These are phyloP conservation scores for Chinchilla lanigera DNA, from an alignment of 2,113 vertebrate species.

Conservation along the genomic window DNA sequence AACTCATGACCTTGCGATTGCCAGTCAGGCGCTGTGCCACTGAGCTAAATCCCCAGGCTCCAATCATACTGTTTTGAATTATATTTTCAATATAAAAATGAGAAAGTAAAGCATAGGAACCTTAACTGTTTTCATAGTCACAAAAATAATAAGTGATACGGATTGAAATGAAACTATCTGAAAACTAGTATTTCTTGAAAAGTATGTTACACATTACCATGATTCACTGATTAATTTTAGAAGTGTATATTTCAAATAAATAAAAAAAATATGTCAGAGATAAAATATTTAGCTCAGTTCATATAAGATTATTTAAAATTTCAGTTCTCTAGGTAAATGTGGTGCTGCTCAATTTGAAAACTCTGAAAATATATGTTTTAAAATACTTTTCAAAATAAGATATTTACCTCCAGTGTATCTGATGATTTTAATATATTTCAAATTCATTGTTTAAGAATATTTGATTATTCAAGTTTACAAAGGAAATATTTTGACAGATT, in stretches of 20 bases:
- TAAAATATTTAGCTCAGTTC: background rate
- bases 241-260: background rate
- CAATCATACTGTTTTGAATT: background rate
- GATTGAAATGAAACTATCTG: background rate
- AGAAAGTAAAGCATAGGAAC: background rate
- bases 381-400: background rate
- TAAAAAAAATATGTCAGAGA: background rate
- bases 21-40: too few relatives aligned
- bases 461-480: background rate
- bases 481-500: background rate
- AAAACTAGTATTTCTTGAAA: background rate
- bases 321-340: background rate
- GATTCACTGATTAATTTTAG: background rate
- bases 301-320: background rate
- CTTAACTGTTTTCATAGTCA: background rate
- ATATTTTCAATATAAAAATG: background rate
- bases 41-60: too few relatives aligned
- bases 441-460: background rate
- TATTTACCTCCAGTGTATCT: background rate
- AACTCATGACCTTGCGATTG: too few relatives aligned
- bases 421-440: background rate
- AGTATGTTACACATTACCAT: background rate
- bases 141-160: background rate
- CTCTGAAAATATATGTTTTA: background rate
- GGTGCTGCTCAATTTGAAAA: background rate